phyloP scores from a whole-genome alignment of 2,113 vertebrate species.

The Fulica atra region DNA sequence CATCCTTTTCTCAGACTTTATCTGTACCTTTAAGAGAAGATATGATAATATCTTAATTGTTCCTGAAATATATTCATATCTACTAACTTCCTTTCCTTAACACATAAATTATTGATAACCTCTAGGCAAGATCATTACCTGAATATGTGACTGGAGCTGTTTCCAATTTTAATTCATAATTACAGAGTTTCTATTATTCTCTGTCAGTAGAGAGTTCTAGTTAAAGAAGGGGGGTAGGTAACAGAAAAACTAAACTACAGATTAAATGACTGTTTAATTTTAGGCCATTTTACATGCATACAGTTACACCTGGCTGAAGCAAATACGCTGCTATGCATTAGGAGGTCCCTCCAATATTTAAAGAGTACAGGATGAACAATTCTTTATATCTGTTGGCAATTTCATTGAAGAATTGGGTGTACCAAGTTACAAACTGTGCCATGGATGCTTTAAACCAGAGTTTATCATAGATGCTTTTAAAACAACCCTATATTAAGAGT shows the following conservation, averaged over 20 bases:
- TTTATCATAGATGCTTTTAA: background rate
- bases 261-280: constrained; percentile 19
- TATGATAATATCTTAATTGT: background rate
- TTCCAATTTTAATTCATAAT: constrained; percentile 6
- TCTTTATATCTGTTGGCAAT: background rate
- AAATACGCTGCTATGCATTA: background rate
- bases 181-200: constrained; percentile 2
- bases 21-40: background rate
- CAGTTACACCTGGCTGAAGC: background rate
- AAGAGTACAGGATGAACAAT: background rate
- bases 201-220: background rate
- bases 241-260: background rate
- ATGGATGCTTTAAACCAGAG: background rate
- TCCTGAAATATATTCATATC: background rate
- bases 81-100: background rate
- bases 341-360: background rate
- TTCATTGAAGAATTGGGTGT: background rate
- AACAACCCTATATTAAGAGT: background rate
- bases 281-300: background rate
- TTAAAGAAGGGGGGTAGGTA: background rate
- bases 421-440: background rate
- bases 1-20: background rate
- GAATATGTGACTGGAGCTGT: background rate
- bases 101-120: constrained; percentile 3
- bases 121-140: constrained; percentile 1